Evolutionary conservation across 2,113 vertebrate species (phyloP).

Genomic region (Pithys albifrons): DNA sequence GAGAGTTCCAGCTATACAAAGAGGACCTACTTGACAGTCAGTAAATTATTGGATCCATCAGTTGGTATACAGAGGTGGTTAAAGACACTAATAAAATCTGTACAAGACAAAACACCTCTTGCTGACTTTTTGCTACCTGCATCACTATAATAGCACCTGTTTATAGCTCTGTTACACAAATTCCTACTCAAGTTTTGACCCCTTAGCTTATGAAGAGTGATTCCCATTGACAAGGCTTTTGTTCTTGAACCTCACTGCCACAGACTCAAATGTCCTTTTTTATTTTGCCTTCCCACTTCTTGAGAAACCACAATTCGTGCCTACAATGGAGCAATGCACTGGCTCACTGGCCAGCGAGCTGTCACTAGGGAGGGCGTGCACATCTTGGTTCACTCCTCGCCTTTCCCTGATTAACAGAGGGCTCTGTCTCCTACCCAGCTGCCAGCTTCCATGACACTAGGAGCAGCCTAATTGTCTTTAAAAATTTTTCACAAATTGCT

Average conservation of each 20-base stretch:
- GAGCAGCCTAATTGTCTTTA: background rate
- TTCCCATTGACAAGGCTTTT: background rate
- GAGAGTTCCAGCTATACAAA: background rate
- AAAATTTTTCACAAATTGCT: background rate
- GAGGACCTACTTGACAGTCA: background rate
- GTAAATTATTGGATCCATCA: accelerated
- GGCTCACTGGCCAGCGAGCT: accelerated
- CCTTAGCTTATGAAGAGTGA: background rate
- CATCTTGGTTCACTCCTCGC: background rate
- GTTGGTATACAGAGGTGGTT: background rate
- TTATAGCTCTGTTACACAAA: background rate
- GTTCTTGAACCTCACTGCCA: background rate
- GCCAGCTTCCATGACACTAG: background rate
- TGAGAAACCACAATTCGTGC: background rate
- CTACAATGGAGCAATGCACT: background rate
- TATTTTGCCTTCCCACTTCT: background rate
- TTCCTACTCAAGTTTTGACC: background rate
- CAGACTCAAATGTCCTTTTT: background rate
- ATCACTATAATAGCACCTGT: background rate
- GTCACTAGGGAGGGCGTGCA: accelerated
- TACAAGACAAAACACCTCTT: background rate
- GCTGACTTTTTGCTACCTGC: background rate
- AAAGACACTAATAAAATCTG: background rate
- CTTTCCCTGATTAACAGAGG: background rate
- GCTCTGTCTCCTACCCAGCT: background rate